Evolutionary conservation across 2,888 invertebrate species (phyloP), one percentile per base, ranked within the genome.

Genomic region (Aquatica leii): DNA sequence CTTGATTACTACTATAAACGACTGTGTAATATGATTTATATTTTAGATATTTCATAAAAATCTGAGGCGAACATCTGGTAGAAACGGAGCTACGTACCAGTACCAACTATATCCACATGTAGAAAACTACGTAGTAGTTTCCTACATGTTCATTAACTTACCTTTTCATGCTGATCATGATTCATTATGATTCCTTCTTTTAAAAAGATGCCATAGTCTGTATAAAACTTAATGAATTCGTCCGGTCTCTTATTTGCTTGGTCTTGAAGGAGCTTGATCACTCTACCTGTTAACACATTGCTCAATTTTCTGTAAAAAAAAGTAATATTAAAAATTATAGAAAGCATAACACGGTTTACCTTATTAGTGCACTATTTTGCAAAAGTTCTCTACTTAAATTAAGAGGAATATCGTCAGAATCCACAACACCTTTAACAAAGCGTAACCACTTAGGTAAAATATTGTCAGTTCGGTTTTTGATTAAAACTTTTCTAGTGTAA

Each of bases 391-490:
- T 87, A 79, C 97, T 98, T 65, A 98, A 86, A 87, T 98, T 98
- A 59, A 98, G 84, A 41, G 98, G 98, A 84, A 98, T 97, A 82
- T 98, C 98, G 85, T 98, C 98, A 0, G 97, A 97, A 84, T 98
- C 98, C 12, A 98, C 96, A 24, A 98, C 97, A 77, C 97, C 98
- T 87, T 96, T 96, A 1, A 98, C 86, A 82, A 98, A 98, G 73
- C 98, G 86, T 71, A 98, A 84, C 95, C 97, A 98, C 77, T 95
- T 94, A 0, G 97, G 97, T 66, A 98, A 83, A 69, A 98, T 88
- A 76, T 94, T 92, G 62, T 95, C 95, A 0, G 95, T 93, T 78
- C 92, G 92, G 74, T 90, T 92, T 82, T 97, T 95, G 66, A 98
- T 97, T 65, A 98, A 85, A 57, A 98, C 91, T 81, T 96, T 96